Evolutionary conservation across 1,140 invertebrate genomes (phyloP).

Genomic region (Apis mellifera): DNA sequence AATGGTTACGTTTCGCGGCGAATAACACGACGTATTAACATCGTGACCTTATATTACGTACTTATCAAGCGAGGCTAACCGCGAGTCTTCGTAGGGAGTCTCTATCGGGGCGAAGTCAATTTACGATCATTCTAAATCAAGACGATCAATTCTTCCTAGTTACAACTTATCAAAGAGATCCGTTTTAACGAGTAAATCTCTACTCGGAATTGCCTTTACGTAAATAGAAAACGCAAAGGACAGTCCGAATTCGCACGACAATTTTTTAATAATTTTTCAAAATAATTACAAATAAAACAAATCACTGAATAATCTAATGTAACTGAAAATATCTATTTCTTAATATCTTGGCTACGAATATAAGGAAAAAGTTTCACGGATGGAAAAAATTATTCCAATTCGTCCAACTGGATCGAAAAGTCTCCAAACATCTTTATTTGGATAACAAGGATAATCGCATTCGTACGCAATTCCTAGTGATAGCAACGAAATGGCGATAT

Average conservation of each 20-base stretch:
- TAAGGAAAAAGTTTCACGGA: too few species aligned
- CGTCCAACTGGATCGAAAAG: not conserved
- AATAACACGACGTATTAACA: conserved; percentile 25
- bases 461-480: too few species aligned
- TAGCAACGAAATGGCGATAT: not conserved
- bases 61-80: not conserved
- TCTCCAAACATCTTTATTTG: not conserved
- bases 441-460: too few species aligned
- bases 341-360: not conserved
- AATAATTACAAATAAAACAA: not conserved
- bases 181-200: too few species aligned
- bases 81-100: conserved; percentile 13
- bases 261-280: not conserved
- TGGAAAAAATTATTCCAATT: not conserved
- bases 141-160: not conserved
- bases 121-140: not conserved
- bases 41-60: conserved; percentile 37
- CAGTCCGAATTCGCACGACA: not conserved
- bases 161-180: not conserved
- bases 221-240: not conserved
- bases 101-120: too few species aligned
- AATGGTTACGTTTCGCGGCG: conserved; percentile 10
- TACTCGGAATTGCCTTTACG: not conserved
- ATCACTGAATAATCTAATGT: not conserved
- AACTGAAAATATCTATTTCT: not conserved